A percentile compares a stretch with the other conserved stretches of the same genome.
Evolutionary conservation across 2,888 invertebrate species (phyloP).

Genomic region (Mythimna albipuncta): DNA sequence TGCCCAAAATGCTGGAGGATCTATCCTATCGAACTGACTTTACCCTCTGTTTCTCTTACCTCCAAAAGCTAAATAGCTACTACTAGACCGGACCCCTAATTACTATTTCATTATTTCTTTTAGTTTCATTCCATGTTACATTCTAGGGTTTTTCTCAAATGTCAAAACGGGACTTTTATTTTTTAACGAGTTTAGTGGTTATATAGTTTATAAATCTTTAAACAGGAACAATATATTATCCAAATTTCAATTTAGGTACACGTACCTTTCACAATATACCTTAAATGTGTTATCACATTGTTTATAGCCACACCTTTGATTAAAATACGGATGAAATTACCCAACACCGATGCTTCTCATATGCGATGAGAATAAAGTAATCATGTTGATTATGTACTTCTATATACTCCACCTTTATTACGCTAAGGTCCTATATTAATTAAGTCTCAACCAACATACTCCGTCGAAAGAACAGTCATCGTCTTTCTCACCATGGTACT

Average conservation of each 20-base stretch:
- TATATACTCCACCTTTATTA: constrained; percentile 47
- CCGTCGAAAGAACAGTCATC: constrained; percentile 38
- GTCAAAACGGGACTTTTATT: no score
- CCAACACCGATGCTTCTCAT: constrained; percentile 57
- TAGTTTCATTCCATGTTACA: no score
- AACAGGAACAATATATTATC: constrained; percentile 39
- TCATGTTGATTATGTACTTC: constrained; percentile 56
- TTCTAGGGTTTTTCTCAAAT: no score
- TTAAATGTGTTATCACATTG: constrained; percentile 58
- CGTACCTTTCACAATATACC: constrained; percentile 48
- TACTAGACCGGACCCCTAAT: no score
- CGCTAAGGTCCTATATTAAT: constrained; percentile 45
- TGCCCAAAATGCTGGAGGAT: no score
- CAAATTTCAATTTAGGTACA: constrained; percentile 54
- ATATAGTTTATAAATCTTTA: constrained; percentile 24
- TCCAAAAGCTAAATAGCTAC: no score
- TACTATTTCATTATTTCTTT: no score
- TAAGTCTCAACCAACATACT: constrained; percentile 42
- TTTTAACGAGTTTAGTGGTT: no score
- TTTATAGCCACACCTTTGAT: constrained; percentile 63
- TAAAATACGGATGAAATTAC: constrained; percentile 65
- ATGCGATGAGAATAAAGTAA: constrained; percentile 59
- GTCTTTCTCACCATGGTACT: constrained; percentile 7
- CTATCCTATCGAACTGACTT: no score
- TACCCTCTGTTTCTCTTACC: no score